Conservation (phyloP, 1,140 invertebrate genomes). For the Notospermus geniculatus region DNA sequence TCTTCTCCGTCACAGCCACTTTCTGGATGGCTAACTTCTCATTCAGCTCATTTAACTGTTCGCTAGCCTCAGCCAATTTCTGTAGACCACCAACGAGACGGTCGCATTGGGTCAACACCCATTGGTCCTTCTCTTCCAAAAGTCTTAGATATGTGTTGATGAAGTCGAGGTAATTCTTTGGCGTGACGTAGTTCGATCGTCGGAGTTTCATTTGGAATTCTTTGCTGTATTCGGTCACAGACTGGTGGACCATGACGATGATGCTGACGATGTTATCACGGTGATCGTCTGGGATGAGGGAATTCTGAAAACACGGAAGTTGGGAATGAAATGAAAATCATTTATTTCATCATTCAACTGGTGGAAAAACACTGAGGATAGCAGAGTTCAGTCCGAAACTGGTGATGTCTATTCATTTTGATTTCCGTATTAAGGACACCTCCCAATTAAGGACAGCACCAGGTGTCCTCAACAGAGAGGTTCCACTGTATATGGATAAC, state of each 20-base stretch:
- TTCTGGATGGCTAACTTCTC: conserved; percentile 73
- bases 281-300: conserved; percentile 65
- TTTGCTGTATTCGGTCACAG: conserved; percentile 68
- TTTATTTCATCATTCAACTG: not conserved
- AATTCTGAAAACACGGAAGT: conserved; percentile 41
- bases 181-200: conserved; percentile 81
- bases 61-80: conserved; percentile 77
- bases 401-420: not conserved
- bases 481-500: no score
- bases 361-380: not conserved
- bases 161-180: conserved; percentile 86
- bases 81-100: conserved; percentile 68
- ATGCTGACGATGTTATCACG: conserved; percentile 72
- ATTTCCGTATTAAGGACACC: no score
- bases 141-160: conserved; percentile 75
- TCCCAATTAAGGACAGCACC: no score
- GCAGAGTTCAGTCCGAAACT: not conserved
- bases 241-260: conserved; percentile 78
- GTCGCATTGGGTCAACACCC: conserved; percentile 65
- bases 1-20: conserved; percentile 73
- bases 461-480: no score
- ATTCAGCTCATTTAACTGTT: conserved; percentile 71
- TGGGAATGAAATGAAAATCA: not conserved
- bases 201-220: conserved; percentile 71
- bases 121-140: conserved; percentile 69